Conservation (phyloP, 2,888 invertebrate species). For the Oxyscelio sp. region DNA sequence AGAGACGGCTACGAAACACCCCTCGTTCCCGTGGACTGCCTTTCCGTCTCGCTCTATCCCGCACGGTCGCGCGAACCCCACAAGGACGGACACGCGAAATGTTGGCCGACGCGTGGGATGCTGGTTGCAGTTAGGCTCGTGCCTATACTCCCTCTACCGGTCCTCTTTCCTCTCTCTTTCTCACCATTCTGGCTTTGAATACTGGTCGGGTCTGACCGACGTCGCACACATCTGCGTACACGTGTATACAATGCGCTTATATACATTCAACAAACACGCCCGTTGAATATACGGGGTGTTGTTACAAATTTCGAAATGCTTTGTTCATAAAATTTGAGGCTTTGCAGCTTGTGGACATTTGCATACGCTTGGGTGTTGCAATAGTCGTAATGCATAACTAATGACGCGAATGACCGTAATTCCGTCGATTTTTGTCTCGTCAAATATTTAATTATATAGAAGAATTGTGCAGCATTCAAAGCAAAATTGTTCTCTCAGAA, state of each 20-base stretch:
- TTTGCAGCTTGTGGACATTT: conserved; percentile 6
- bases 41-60: neutral
- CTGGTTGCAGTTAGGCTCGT: conserved; percentile 87
- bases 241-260: conserved; percentile 9
- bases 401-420: neutral
- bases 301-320: conserved; percentile 62
- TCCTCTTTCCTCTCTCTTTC: conserved; percentile 73
- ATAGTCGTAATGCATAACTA: conserved; percentile 30
- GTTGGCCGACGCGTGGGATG: conserved; percentile 85
- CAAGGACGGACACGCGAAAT: conserved; percentile 78
- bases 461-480: too few species aligned
- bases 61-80: conserved; percentile 34
- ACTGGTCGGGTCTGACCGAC: conserved; percentile 81
- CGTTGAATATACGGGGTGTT: conserved; percentile 43
- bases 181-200: conserved; percentile 82
- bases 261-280: conserved; percentile 41
- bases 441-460: neutral
- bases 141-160: too few species aligned
- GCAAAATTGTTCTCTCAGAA: too few species aligned
- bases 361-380: conserved; percentile 29
- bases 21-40: neutral
- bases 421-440: neutral
- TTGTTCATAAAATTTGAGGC: conserved; percentile 48
- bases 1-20: conserved; percentile 19
- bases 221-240: conserved; percentile 36